A percentile compares a stretch with the other conserved stretches of the same genome.
Conservation (phyloP, 35 echinoderm and acorn worm genomes). For the Ophiothrix spiculata region DNA sequence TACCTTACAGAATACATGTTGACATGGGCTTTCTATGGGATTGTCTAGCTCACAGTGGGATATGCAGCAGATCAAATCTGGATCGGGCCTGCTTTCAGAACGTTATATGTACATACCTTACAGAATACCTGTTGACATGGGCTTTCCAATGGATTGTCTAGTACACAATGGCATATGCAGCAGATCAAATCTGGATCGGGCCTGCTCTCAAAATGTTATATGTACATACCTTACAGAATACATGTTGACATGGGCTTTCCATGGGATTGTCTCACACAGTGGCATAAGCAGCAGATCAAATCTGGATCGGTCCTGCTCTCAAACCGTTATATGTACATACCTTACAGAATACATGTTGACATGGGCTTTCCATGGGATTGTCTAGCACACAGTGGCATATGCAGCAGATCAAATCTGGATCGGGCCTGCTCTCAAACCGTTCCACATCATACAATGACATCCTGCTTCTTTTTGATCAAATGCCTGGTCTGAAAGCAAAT, state of each 20-base stretch:
- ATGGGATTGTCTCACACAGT: conserved; percentile 78
- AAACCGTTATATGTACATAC: conserved; percentile 60
- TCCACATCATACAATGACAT: not conserved
- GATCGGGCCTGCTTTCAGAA: conserved; percentile 46
- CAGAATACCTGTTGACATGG: conserved; percentile 98
- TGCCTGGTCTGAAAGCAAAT: too few species aligned
- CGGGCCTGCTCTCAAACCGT: not conserved
- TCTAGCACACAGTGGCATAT: conserved; percentile 88
- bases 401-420: conserved; percentile 91
- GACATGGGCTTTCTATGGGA: conserved; percentile 12
- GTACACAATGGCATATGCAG: conserved; percentile 89
- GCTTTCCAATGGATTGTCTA: conserved; percentile 85
- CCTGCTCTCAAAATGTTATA: conserved; percentile 65
- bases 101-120: conserved; percentile 79
- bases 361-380: conserved; percentile 83
- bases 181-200: conserved; percentile 93
- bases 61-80: not conserved
- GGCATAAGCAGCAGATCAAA: conserved; percentile 93
- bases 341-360: conserved; percentile 97
- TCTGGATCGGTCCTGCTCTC: conserved; percentile 35
- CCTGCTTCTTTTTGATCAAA: too few species aligned
- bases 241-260: conserved; percentile 93
- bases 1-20: conserved; percentile 96
- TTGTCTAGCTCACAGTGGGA: not conserved
- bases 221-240: conserved; percentile 96